phyloP scores from a whole-genome alignment of 2,797 vertebrate genomes.

The Gambelia wislizenii region DNA sequence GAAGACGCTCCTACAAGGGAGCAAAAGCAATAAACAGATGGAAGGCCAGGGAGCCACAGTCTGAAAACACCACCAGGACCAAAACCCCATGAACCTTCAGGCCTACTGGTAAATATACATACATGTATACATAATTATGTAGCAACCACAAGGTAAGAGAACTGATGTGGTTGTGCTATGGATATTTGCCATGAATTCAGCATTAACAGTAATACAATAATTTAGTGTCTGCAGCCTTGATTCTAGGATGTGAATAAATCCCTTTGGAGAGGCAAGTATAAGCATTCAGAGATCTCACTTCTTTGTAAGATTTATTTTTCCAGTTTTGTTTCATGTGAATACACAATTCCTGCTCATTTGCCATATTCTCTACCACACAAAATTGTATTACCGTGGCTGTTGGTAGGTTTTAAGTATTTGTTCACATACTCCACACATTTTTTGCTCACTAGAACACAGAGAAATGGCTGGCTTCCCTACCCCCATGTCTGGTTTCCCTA shows the following conservation, averaged over 20 bases:
- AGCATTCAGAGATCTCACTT: not conserved
- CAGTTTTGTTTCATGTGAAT: not conserved
- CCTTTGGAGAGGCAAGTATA: not conserved
- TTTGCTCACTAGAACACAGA: too few species aligned
- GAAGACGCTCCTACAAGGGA: conserved; percentile 31
- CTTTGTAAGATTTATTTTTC: not conserved
- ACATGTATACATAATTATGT: too few species aligned
- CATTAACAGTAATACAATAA: not conserved
- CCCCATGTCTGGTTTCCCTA: too few species aligned
- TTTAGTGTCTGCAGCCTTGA: not conserved
- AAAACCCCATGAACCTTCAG: not conserved
- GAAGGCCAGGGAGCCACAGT: not conserved
- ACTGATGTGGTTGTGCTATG: not conserved
- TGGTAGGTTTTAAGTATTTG: not conserved
- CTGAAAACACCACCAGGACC: not conserved
- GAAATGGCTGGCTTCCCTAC: not conserved
- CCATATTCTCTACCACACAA: not conserved
- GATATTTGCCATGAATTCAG: not conserved
- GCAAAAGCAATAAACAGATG: not conserved
- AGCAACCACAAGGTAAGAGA: not conserved
- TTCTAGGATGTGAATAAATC: conserved; percentile 22
- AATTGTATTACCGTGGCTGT: not conserved
- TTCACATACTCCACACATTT: not conserved
- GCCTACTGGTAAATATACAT: too few species aligned
- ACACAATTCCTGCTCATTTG: not conserved